Evolutionary conservation across 2,113 vertebrate species (phyloP), one percentile per base, ranked within the genome.

Genomic region (Eptatretus burgeri): DNA sequence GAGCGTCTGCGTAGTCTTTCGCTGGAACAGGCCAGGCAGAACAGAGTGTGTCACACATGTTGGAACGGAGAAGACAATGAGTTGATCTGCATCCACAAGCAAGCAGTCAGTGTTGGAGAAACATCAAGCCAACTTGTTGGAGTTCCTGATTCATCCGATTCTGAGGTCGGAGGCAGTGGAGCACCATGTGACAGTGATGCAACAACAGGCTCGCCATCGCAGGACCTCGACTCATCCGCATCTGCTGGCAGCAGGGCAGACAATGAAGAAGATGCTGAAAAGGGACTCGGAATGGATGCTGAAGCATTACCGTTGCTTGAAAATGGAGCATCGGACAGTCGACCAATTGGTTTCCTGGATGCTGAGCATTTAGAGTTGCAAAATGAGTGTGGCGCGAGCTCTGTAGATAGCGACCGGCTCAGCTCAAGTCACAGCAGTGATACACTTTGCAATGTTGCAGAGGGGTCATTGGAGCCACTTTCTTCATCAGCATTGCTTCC

Each of bases 361-460:
- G 27, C 27, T 41, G 27, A 41, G 27, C 27, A 7, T 7, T 41
- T 41, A 7, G 91, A 98, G 51, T 77, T 91, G 66, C 94, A 96
- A 71, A 98, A 96, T 1, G 91, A 98, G 74, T 78, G 86, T 74
- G 95, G 91, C 67, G 94, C 89, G 1, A 98, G 91, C 70, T 98
- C 91, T 0, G 88, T 98, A 74, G 91, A 98, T 79, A 96, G 89
- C 10, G 89, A 96, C 65, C 94, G 95, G 70, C 81, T 98, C 65
- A 98, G 91, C 77, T 98, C 91, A 66, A 93, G 87, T 70, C 89
- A 98, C 67, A 98, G 91, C 70, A 98, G 89, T 49, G 91, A 98
- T 69, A 96, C 91, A 1, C 70, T 98, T 68, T 98, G 91, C 73
- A 98, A 96, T 1, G 89, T 84, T 5, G 86, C 93, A 72, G 85